These are phyloP conservation scores for Nyleta sp. DNA, from an alignment of 2,888 invertebrate species.

Conservation along the genomic window DNA sequence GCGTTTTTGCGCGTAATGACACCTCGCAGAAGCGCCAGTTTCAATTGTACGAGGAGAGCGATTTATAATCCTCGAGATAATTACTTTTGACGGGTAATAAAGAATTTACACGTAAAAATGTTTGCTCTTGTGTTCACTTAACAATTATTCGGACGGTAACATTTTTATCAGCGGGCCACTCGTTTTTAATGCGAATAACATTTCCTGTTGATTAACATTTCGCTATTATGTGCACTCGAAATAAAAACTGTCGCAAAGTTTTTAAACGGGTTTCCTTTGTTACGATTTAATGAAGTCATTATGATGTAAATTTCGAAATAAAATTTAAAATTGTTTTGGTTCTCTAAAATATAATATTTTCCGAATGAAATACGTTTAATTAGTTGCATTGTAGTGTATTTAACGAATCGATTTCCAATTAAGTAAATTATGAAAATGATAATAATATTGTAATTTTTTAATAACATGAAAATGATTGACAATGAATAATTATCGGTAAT, in stretches of 20 bases:
- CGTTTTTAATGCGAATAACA: neutral
- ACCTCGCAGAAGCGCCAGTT: constrained; percentile 5
- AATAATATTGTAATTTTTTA: too few species aligned
- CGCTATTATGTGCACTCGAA: neutral
- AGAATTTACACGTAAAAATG: constrained; percentile 1
- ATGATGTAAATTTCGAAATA: neutral
- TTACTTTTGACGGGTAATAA: neutral
- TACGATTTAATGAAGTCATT: neutral
- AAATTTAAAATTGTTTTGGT: too few species aligned
- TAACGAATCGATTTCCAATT: too few species aligned
- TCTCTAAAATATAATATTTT: too few species aligned
- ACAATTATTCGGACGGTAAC: neutral
- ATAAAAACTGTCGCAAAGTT: neutral
- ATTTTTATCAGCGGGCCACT: neutral
- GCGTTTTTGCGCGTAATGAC: constrained; percentile 12
- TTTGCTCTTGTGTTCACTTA: neutral
- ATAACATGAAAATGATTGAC: too few species aligned
- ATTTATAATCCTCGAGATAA: constrained; percentile 4
- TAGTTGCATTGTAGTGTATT: too few species aligned
- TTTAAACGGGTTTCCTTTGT: neutral
- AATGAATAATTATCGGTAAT: too few species aligned
- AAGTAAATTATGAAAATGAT: too few species aligned
- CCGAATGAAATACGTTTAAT: too few species aligned
- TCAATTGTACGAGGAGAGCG: neutral
- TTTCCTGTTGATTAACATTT: constrained; percentile 7